These are phyloP conservation scores for Alectoris magna DNA, from an alignment of 2,797 vertebrate species.

Conservation along the genomic window DNA sequence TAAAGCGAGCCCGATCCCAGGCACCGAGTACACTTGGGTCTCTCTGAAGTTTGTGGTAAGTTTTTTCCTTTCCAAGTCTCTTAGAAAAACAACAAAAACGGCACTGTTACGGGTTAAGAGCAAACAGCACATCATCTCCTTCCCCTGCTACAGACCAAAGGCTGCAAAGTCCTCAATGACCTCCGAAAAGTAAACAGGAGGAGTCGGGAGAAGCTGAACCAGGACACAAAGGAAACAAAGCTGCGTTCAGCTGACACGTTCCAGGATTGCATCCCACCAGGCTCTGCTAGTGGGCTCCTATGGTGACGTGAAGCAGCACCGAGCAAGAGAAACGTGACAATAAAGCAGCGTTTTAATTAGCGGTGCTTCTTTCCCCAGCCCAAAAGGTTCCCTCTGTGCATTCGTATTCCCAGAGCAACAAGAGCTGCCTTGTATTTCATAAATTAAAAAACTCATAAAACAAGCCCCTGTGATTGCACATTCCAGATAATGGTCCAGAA, in stretches of 20 bases:
- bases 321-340: constrained; percentile 37
- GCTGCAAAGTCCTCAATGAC: neutral
- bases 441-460: constrained; percentile 51
- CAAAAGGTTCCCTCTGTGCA: constrained; percentile 55
- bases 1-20: neutral
- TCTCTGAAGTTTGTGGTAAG: neutral
- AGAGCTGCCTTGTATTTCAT: neutral
- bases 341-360: constrained; percentile 70
- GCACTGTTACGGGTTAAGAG: rapidly evolving
- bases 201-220: neutral
- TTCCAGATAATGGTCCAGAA: constrained; percentile 51
- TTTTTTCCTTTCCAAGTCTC: neutral
- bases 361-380: neutral
- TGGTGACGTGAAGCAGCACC: constrained; percentile 36
- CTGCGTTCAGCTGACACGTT: neutral
- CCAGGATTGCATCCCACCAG: neutral
- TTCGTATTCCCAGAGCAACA: constrained; percentile 5
- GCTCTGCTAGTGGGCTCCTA: neutral
- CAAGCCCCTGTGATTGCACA: constrained; percentile 41
- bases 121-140: neutral
- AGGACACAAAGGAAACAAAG: neutral
- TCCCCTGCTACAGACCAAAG: neutral
- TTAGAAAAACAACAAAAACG: neutral
- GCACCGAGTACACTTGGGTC: neutral
- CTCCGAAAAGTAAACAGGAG: neutral